A percentile compares a stretch with the other conserved stretches of the same genome.
Conservation (phyloP, 2,888 invertebrate genomes). For the Rhagonycha lutea region DNA sequence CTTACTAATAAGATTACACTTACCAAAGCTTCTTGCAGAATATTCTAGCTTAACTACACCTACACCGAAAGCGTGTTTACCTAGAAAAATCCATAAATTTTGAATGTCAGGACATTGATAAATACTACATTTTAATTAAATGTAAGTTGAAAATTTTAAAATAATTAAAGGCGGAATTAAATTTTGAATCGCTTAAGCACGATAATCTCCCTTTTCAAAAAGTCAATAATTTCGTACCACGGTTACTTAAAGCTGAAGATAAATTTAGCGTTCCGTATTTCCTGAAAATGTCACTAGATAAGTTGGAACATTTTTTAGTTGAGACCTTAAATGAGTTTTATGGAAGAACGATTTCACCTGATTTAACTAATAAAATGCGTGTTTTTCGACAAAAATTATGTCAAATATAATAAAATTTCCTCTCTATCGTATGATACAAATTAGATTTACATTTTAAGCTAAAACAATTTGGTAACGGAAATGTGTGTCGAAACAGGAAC, state of each 20-base stretch:
- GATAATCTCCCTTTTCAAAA: not conserved
- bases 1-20: slow-evolving; percentile 28
- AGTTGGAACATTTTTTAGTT: slow-evolving; percentile 12
- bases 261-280: slow-evolving; percentile 11
- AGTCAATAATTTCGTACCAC: slow-evolving; percentile 7
- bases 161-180: not conserved
- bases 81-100: not conserved
- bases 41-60: slow-evolving; percentile 2
- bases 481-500: slow-evolving; percentile 19
- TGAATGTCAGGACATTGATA: not conserved
- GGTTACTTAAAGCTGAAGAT: slow-evolving; percentile 7
- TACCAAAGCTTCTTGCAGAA: slow-evolving; percentile 12
- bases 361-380: not conserved
- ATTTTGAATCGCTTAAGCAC: not conserved
- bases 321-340: slow-evolving; percentile 1
- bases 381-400: not conserved
- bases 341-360: slow-evolving; percentile 5
- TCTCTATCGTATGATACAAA: slow-evolving; percentile 5
- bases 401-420: not conserved
- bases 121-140: not conserved
- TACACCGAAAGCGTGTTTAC: not conserved
- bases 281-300: slow-evolving; percentile 14
- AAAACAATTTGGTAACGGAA: slow-evolving; percentile 12
- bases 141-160: not conserved
- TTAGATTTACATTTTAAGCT: slow-evolving; percentile 21